Evolutionary conservation across 2,797 vertebrate species (phyloP).

Genomic region (Myiotriccus ornatus): DNA sequence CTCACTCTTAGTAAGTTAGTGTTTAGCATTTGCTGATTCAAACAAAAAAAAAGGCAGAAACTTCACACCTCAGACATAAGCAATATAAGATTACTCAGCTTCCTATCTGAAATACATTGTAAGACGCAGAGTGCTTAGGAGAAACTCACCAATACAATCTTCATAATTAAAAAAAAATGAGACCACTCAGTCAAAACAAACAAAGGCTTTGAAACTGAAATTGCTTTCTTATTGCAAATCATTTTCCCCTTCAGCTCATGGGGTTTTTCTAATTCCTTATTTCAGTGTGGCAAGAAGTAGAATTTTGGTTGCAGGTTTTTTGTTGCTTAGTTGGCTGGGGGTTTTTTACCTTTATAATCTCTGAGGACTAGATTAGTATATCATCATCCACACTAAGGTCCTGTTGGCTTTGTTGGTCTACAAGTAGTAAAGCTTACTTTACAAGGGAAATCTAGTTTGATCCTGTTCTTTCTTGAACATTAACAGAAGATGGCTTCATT

Average conservation of each 20-base stretch:
- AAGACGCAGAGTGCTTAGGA: neutral
- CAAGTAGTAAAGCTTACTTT: neutral
- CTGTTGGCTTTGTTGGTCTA: neutral
- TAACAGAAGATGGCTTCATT: neutral
- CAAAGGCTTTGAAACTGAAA: neutral
- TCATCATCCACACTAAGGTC: neutral
- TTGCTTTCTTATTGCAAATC: neutral
- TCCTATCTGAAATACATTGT: neutral
- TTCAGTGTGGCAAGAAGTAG: neutral
- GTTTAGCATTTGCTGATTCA: neutral
- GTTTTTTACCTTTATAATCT: neutral
- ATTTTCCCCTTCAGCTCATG: neutral
- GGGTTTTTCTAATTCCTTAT: neutral
- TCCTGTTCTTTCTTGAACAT: neutral
- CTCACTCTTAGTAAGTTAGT: neutral
- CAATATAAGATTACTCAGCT: neutral
- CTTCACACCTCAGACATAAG: neutral
- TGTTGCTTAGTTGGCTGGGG: fast-evolving
- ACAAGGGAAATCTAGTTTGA: neutral
- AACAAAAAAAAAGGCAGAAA: neutral
- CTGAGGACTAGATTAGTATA: neutral
- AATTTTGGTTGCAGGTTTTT: neutral
- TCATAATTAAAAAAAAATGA: neutral
- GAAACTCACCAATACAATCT: neutral
- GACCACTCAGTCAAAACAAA: neutral